These are phyloP conservation scores for Chunga burmeisteri DNA, from an alignment of 2,113 vertebrate species.

Conservation along the genomic window DNA sequence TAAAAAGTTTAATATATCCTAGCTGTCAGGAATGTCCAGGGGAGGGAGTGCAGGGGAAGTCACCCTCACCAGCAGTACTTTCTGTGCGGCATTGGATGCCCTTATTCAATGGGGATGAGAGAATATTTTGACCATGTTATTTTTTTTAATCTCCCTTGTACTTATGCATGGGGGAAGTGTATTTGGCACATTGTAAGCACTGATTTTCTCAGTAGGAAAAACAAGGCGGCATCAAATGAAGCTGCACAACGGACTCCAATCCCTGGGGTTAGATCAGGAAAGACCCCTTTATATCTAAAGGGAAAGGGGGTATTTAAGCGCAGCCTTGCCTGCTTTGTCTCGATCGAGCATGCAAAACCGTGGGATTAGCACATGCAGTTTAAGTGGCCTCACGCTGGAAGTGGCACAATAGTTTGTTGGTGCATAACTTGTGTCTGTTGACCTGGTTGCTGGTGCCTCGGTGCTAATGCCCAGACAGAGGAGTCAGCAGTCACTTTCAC, in stretches of 20 bases:
- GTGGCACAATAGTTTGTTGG: constrained; percentile 33
- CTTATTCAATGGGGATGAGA: background rate
- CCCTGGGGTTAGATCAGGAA: constrained; percentile 31
- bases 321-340: constrained; percentile 27
- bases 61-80: background rate
- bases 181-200: background rate
- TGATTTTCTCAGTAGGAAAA: constrained; percentile 21
- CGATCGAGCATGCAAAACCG: background rate
- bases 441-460: background rate
- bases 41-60: background rate
- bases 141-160: background rate
- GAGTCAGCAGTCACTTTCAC: constrained; percentile 61
- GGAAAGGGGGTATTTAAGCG: background rate
- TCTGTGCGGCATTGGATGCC: background rate
- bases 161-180: background rate
- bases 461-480: constrained; percentile 62
- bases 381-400: background rate
- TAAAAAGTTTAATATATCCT: constrained; percentile 15
- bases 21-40: background rate
- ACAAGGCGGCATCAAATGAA: background rate
- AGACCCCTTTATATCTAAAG: background rate
- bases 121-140: background rate
- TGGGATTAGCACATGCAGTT: constrained; percentile 30
- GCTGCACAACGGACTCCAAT: background rate
- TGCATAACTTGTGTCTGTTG: constrained; percentile 49